Evolutionary conservation across 2,888 invertebrate species (phyloP).

Genomic region (Callyntrura sp.): DNA sequence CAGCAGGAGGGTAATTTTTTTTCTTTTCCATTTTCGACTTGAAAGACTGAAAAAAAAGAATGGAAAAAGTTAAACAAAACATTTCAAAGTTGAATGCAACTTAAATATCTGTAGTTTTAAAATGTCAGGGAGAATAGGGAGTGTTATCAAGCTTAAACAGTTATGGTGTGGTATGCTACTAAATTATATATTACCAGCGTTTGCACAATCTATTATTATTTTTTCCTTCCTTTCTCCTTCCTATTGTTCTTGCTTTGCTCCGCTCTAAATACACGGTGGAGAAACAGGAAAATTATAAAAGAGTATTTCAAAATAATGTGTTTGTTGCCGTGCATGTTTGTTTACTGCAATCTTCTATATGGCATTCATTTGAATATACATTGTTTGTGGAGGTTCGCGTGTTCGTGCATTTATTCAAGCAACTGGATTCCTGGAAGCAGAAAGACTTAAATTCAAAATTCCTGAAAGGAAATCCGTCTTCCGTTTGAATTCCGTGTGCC

Average conservation of each 20-base stretch:
- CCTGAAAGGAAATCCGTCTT: conserved; percentile 71
- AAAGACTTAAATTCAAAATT: conserved; percentile 57
- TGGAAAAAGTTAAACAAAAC: conserved; percentile 47
- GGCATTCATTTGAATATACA: conserved; percentile 22
- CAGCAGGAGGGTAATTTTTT: conserved; percentile 41
- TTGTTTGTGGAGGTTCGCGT: conserved; percentile 23
- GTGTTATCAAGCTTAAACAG: background rate
- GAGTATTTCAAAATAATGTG: background rate
- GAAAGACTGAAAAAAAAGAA: background rate
- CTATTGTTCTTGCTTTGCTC: too few species aligned
- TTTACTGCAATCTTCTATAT: background rate
- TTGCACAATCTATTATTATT: background rate
- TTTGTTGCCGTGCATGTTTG: background rate
- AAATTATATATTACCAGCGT: background rate
- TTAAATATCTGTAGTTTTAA: conserved; percentile 38
- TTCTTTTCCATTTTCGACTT: conserved; percentile 2
- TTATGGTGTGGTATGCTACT: background rate
- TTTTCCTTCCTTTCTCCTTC: background rate
- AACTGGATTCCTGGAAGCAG: conserved; percentile 54
- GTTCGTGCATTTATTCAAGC: conserved; percentile 46
- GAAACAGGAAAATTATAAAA: conserved; percentile 29
- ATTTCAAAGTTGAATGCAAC: conserved; percentile 53
- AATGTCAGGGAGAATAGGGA: conserved; percentile 30
- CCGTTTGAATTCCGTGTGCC: conserved; percentile 65
- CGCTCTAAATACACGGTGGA: too few species aligned